A percentile compares a stretch with the other conserved stretches of the same genome.
Conservation (phyloP, 2,113 vertebrate genomes). For the Dryoscopus gambensis region DNA sequence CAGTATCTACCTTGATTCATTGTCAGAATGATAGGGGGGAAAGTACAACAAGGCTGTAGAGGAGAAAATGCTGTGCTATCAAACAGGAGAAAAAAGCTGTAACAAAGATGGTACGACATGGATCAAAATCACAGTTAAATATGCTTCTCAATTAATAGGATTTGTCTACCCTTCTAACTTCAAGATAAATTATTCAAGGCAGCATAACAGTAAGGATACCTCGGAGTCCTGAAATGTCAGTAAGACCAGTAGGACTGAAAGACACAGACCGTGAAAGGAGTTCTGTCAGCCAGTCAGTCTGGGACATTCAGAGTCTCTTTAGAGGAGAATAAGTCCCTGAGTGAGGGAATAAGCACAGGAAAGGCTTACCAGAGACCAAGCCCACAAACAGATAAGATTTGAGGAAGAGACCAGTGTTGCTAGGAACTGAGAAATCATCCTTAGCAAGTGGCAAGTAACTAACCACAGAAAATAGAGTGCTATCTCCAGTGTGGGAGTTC, state of each 20-base stretch:
- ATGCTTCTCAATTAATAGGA: not conserved
- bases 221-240: not conserved
- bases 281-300: not conserved
- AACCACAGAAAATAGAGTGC: not conserved
- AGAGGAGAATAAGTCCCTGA: not conserved
- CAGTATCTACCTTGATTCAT: not conserved
- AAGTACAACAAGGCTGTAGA: not conserved
- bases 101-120: not conserved
- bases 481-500: not conserved
- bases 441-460: not conserved
- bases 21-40: not conserved
- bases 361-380: not conserved
- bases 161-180: not conserved
- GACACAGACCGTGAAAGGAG: not conserved
- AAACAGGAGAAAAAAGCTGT: not conserved
- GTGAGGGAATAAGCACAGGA: not conserved
- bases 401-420: conserved; percentile 5
- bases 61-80: not conserved
- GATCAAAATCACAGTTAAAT: not conserved
- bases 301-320: not conserved
- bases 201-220: not conserved
- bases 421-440: conserved; percentile 9
- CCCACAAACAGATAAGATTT: not conserved
- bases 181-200: not conserved
- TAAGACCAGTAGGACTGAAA: not conserved